phyloP scores from a whole-genome alignment of 2,888 invertebrate genomes.

The Eugnorisma glareosa region DNA sequence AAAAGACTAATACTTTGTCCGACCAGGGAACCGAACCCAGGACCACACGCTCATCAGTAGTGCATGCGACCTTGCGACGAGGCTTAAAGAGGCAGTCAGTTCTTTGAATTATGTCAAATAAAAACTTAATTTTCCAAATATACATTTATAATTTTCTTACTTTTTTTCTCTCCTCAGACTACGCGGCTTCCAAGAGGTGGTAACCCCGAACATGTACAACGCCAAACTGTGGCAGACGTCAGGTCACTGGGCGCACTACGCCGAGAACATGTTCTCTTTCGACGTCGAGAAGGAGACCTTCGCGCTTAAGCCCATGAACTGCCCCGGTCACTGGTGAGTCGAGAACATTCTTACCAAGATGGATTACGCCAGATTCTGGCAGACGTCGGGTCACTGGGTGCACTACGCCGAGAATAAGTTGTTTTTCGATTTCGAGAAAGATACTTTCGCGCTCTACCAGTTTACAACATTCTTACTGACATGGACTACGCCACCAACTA shows the following conservation, averaged over 20 bases:
- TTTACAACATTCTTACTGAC: too few species aligned
- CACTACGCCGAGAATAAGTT: conserved; percentile 99
- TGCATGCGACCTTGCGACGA: neutral
- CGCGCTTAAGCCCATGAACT: conserved; percentile 99
- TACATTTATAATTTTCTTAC: neutral
- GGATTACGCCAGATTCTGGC: conserved; percentile 98
- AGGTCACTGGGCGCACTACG: conserved; percentile 99
- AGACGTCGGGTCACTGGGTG: conserved; percentile 99
- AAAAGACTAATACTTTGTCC: neutral
- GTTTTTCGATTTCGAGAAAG: conserved; percentile 98
- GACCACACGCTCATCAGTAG: neutral
- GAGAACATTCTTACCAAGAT: conserved; percentile 91
- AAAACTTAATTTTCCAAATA: neutral
- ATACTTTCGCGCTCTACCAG: conserved; percentile 86
- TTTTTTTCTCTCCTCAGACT: conserved; percentile 75
- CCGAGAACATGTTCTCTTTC: conserved; percentile 99
- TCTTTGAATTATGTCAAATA: neutral
- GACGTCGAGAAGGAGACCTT: conserved; percentile 99
- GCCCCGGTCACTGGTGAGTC: conserved; percentile 98
- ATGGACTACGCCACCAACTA: too few species aligned
- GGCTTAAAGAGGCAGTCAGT: neutral
- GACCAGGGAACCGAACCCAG: neutral
- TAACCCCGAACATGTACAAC: conserved; percentile 99
- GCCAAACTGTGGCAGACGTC: conserved; percentile 99
- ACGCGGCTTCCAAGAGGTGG: conserved; percentile 98